Conservation (phyloP, 2,888 invertebrate genomes). For the Pollenia labialis region DNA sequence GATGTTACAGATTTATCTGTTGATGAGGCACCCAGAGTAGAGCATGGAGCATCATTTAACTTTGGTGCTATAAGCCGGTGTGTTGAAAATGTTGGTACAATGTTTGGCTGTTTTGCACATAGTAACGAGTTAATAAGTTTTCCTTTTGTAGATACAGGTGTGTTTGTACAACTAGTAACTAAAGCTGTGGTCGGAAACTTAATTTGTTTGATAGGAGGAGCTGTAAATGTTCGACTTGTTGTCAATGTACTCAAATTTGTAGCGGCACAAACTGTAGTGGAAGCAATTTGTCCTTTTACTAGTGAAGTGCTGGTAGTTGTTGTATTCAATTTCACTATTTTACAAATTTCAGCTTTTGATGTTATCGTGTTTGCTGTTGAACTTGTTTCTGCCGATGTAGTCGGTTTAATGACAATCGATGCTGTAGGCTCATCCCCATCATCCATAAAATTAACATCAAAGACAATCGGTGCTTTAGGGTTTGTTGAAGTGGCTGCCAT, state of each 20-base stretch:
- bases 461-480: constrained; percentile 65
- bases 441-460: constrained; percentile 73
- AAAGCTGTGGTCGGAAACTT: constrained; percentile 21
- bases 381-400: constrained; percentile 1
- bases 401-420: constrained; percentile 75
- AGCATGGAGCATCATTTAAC: background rate
- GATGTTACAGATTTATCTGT: background rate
- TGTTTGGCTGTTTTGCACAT: constrained; percentile 30
- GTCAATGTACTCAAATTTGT: background rate
- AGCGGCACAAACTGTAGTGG: background rate
- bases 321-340: background rate
- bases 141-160: background rate
- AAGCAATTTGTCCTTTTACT: background rate
- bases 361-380: background rate
- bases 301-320: constrained; percentile 2
- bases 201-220: constrained; percentile 9
- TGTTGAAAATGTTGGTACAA: constrained; percentile 39
- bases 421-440: constrained; percentile 74
- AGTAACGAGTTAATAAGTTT: constrained; percentile 35
- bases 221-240: background rate
- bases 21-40: background rate
- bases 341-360: background rate
- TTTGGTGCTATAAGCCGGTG: constrained; percentile 24
- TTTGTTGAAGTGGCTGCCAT: background rate
- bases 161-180: background rate